Evolutionary conservation across 2,888 invertebrate species (phyloP).

Genomic region (Candidula unifasciata): DNA sequence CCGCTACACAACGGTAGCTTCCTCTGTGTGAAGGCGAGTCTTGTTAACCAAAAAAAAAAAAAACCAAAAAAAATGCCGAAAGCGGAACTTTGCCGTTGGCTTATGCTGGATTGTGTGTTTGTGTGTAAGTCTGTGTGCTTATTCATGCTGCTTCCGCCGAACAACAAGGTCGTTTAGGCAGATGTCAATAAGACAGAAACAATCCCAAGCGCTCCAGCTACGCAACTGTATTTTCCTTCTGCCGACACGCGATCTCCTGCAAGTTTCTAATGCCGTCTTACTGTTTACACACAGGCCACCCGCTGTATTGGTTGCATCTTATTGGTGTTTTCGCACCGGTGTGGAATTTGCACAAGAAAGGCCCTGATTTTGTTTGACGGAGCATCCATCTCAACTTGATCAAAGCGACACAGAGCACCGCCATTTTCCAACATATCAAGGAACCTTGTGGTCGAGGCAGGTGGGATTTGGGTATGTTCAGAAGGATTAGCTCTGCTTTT

Average conservation of each 20-base stretch:
- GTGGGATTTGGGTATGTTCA: slow-evolving; percentile 29
- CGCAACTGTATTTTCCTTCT: neutral
- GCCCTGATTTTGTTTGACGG: slow-evolving; percentile 24
- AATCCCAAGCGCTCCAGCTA: neutral
- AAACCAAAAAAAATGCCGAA: no score
- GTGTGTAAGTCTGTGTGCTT: neutral
- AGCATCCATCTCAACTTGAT: slow-evolving; percentile 33
- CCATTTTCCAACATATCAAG: slow-evolving; percentile 45
- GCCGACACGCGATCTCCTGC: slow-evolving; percentile 4
- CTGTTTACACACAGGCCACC: slow-evolving; percentile 14
- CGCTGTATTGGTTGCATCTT: slow-evolving; percentile 21
- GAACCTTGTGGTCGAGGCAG: neutral
- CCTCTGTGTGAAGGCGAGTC: no score
- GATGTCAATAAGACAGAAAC: neutral
- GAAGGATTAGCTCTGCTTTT: slow-evolving; percentile 40
- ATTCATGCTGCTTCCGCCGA: neutral
- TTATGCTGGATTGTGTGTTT: neutral
- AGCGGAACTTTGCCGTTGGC: no score
- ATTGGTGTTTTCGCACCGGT: slow-evolving; percentile 12
- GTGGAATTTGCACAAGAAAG: slow-evolving; percentile 35
- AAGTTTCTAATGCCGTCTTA: slow-evolving; percentile 11
- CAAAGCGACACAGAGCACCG: slow-evolving; percentile 19
- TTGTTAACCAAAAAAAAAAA: no score
- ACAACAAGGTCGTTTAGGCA: neutral
- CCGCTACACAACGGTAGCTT: no score